These are phyloP conservation scores for Mesorhabditis sp. DNA, from an alignment of 2,888 invertebrate species.

Conservation along the genomic window DNA sequence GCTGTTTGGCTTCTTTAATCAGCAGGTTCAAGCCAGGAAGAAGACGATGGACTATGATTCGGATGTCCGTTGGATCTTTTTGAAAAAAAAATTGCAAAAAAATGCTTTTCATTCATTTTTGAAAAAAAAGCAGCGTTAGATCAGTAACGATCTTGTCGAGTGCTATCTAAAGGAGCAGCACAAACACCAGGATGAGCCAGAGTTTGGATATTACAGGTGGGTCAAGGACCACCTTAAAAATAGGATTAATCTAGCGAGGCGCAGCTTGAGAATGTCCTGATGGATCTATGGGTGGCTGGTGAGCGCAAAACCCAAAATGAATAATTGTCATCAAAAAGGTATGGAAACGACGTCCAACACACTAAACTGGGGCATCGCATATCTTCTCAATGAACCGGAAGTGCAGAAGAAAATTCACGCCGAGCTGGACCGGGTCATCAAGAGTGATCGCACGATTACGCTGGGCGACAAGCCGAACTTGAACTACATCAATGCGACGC, in stretches of 20 bases:
- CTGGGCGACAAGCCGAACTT: constrained; percentile 17
- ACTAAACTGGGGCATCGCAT: constrained; percentile 28
- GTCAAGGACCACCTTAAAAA: constrained; percentile 11
- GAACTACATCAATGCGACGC: constrained; percentile 25
- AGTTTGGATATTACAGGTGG: not conserved
- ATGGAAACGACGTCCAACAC: constrained; percentile 39
- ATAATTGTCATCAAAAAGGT: constrained; percentile 11
- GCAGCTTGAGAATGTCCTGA: constrained; percentile 13
- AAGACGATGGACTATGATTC: not conserved
- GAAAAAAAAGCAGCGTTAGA: not conserved
- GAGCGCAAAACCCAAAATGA: not conserved
- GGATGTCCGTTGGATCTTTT: not conserved
- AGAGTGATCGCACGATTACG: constrained; percentile 24
- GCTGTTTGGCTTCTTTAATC: not conserved
- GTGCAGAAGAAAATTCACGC: constrained; percentile 23
- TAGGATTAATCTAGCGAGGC: constrained; percentile 7
- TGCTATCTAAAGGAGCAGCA: not conserved
- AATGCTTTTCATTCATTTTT: no score
- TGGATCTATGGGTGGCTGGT: constrained; percentile 37
- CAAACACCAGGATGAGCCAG: not conserved
- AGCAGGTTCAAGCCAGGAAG: not conserved
- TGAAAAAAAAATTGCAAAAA: not conserved
- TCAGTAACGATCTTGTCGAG: not conserved
- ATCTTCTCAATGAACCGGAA: constrained; percentile 22
- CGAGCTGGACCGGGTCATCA: constrained; percentile 25